These are phyloP conservation scores for Sebastes iracundus DNA, from an alignment of 2,797 vertebrate genomes.

Conservation along the genomic window DNA sequence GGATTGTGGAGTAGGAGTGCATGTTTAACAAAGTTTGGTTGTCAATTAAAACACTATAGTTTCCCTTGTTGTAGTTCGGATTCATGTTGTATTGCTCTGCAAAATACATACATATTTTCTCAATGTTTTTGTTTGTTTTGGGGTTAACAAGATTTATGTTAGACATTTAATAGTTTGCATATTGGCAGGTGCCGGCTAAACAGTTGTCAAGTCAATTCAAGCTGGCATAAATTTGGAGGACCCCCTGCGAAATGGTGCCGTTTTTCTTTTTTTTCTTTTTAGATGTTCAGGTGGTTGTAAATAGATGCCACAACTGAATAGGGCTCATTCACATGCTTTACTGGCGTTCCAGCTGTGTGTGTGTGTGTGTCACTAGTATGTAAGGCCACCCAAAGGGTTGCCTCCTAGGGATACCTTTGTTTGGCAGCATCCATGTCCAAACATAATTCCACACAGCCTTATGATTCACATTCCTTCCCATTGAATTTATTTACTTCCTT, in stretches of 20 bases:
- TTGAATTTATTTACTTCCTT: constrained; percentile 18
- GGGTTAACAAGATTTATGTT: not conserved
- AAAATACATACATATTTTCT: not conserved
- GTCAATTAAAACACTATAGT: not conserved
- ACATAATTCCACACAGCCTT: constrained; percentile 11
- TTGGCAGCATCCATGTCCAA: constrained; percentile 28
- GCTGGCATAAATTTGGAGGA: not conserved
- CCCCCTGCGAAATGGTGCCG: not conserved
- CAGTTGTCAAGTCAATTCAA: not conserved
- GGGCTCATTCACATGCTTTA: constrained; percentile 23
- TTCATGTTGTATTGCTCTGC: not conserved
- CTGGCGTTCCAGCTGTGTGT: constrained; percentile 23
- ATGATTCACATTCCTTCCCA: constrained; percentile 33
- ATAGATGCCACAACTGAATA: constrained; percentile 33
- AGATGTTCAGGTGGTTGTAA: constrained; percentile 25
- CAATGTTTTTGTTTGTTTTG: not conserved
- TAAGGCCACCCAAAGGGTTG: constrained; percentile 38
- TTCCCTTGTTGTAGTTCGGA: not conserved
- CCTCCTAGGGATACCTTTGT: constrained; percentile 49
- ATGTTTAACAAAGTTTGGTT: not conserved
- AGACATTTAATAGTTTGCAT: not conserved
- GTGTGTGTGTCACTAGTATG: not conserved
- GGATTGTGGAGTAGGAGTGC: not conserved
- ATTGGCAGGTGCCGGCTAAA: not conserved
- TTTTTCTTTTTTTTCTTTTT: constrained; percentile 21